These are phyloP conservation scores for Ascaphus truei DNA, from an alignment of 2,113 vertebrate species.

Conservation along the genomic window DNA sequence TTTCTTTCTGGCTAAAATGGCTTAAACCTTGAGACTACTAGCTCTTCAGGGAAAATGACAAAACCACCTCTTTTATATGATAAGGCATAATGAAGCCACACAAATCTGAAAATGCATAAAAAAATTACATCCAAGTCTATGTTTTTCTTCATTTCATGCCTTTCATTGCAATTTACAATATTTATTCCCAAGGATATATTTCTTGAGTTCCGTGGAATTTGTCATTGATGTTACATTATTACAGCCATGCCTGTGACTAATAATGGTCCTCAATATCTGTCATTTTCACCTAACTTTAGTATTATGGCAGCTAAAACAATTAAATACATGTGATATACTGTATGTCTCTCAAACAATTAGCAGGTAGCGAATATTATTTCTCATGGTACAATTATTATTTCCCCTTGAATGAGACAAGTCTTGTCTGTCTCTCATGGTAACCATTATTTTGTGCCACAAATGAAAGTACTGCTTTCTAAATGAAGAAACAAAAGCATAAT, in stretches of 20 bases:
- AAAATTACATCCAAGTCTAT: no score
- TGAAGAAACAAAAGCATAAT: no score
- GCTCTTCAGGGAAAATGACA: no score
- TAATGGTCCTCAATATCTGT: not conserved
- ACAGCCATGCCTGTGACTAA: not conserved
- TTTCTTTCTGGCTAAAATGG: no score
- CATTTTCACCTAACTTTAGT: not conserved
- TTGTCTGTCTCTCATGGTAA: not conserved
- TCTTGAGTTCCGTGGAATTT: not conserved
- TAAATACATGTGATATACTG: constrained; percentile 5
- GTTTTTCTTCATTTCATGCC: no score
- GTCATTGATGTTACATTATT: not conserved
- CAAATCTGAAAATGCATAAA: no score
- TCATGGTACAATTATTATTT: not conserved
- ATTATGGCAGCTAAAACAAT: not conserved
- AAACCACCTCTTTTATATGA: no score
- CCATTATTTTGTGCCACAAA: not conserved
- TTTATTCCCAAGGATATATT: not conserved
- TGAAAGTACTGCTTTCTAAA: not conserved
- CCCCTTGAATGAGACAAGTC: not conserved
- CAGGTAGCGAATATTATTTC: not conserved
- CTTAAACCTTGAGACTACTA: no score
- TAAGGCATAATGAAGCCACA: no score
- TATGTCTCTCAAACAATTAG: not conserved
- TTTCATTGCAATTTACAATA: no score